phyloP scores from a whole-genome alignment of 2,797 vertebrate species.

The Danio tinwini region DNA sequence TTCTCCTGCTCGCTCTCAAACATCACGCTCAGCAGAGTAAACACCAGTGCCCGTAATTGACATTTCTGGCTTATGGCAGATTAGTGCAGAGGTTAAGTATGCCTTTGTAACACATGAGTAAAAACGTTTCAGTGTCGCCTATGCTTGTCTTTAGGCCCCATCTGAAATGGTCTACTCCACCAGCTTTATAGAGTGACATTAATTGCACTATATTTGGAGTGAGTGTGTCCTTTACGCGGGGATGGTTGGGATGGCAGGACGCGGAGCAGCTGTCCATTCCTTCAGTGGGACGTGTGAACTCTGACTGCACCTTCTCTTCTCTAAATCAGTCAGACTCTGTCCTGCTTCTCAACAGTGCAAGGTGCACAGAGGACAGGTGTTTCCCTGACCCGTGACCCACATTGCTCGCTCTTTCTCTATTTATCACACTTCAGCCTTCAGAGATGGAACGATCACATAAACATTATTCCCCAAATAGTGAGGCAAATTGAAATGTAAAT shows the following conservation, averaged over 20 bases:
- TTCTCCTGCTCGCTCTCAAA: constrained; percentile 51
- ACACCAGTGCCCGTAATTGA: constrained; percentile 74
- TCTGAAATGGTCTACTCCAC: constrained; percentile 38
- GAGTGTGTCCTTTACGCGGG: constrained; percentile 68
- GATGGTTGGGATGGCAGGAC: constrained; percentile 77
- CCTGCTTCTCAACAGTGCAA: constrained; percentile 27
- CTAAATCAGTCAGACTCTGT: constrained; percentile 9
- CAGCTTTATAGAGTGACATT: constrained; percentile 72
- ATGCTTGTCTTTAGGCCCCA: constrained; percentile 54
- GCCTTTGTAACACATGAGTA: constrained; percentile 71
- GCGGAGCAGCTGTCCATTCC: constrained; percentile 28
- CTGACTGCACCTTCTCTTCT: constrained; percentile 20
- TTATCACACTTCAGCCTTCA: constrained; percentile 1
- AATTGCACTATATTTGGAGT: constrained; percentile 79
- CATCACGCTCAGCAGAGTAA: constrained; percentile 58
- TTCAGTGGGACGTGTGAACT: not conserved
- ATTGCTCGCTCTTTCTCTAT: not conserved
- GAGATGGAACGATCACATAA: not conserved
- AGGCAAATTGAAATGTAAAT: too few relatives aligned
- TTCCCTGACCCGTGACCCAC: constrained; percentile 15
- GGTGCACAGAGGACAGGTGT: constrained; percentile 45
- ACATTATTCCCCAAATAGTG: too few relatives aligned
- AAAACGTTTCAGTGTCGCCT: not conserved
- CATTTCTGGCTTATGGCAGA: constrained; percentile 76
- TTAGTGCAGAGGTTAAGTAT: constrained; percentile 74